These are phyloP conservation scores for Siniperca scherzeri DNA, from an alignment of 2,797 vertebrate genomes.

Conservation along the genomic window DNA sequence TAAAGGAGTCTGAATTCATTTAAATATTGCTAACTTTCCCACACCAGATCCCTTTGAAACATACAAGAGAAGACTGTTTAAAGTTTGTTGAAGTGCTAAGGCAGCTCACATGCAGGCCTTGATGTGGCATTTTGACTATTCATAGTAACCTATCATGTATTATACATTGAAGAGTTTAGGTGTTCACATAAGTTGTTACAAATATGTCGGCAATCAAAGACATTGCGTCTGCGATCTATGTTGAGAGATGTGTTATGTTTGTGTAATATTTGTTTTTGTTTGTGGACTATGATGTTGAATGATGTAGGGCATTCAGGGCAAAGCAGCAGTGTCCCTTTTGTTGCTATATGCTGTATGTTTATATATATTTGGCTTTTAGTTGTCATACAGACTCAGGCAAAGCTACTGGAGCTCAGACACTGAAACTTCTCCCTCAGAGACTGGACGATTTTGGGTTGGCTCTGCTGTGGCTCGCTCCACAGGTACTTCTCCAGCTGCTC, in stretches of 20 bases:
- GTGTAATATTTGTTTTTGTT: constrained; percentile 39
- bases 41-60: constrained; percentile 30
- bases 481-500: constrained; percentile 93
- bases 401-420: constrained; percentile 98
- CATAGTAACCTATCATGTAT: constrained; percentile 35
- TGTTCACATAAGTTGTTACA: constrained; percentile 40
- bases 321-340: constrained; percentile 66
- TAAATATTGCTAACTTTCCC: constrained; percentile 12
- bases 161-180: constrained; percentile 50
- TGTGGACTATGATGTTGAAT: constrained; percentile 32
- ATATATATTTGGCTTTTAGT: constrained; percentile 63
- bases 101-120: constrained; percentile 62
- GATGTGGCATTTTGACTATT: constrained; percentile 50
- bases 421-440: constrained; percentile 97
- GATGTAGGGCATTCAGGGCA: constrained; percentile 39
- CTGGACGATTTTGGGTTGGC: constrained; percentile 94
- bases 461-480: constrained; percentile 92
- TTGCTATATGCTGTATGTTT: constrained; percentile 46
- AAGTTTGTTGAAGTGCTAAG: constrained; percentile 60
- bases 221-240: constrained; percentile 31
- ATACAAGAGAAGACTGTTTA: constrained; percentile 32
- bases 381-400: constrained; percentile 84
- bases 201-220: constrained; percentile 46
- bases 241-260: constrained; percentile 29
- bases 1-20: constrained; percentile 21